Evolutionary conservation across 2,888 invertebrate species (phyloP), one percentile per base, ranked within the genome.

Genomic region (Alloscopus bannaensis): DNA sequence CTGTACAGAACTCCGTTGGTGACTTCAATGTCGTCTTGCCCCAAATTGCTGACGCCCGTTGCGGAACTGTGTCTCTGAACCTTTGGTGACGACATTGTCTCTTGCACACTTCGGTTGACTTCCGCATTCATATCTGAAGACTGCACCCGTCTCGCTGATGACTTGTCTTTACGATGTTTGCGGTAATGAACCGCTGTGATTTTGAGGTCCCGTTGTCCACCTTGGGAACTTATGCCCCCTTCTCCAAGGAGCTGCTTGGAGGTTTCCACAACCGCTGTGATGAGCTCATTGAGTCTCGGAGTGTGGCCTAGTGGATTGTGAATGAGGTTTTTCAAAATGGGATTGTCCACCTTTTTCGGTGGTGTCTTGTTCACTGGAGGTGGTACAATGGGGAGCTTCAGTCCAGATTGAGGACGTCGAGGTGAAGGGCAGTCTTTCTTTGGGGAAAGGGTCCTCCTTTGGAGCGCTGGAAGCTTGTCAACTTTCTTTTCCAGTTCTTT

Each of bases 221-320:
- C n/a, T 47, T 3, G n/a, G 18, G 11, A 6, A n/a, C 47, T 13
- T 13, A 4, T 24, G 47, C 62, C 47, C 4, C 57, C 68, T 6
- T 31, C 45, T 18, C 76, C 76, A 4, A 76, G 20, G 18, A 77
- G 47, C 28, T 70, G 50, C 22, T 77, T 77, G 0, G 77, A 77
- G 0, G 77, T 64, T 70, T 77, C 77, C n/a, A 77, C 77, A 3
- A 77, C 77, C 0, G 78, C 78, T 18, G 31, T 45, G 36, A 78
- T 65, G 1, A 78, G 28, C 28, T 70, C 78, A 18, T 71, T 78
- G 16, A 78, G 3, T 16, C 78, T 28, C 6, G 78, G 78, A 0
- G 70, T 70, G 3, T n/a, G 26, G 8, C 36, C 11, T 2, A 60
- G 50, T 1, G 47, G 76, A 22, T 69, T 77, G 4, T 77, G 20